Evolutionary conservation across 2,797 vertebrate genomes (phyloP).

Genomic region (Peromyscus aztecus): DNA sequence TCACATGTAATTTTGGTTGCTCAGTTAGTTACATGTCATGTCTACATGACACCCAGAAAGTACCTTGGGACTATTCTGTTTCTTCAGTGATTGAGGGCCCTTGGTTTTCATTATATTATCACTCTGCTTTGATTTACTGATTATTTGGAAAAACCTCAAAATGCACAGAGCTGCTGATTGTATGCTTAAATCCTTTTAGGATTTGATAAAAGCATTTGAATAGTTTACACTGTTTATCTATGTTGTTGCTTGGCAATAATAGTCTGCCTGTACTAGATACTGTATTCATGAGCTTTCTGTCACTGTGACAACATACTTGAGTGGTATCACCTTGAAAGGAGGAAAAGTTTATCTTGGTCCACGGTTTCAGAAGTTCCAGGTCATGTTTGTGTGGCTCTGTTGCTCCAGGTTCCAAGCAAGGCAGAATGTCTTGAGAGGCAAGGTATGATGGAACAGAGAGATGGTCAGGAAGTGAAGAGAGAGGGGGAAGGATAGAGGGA

Average conservation of each 20-base stretch:
- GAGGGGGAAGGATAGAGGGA: no score
- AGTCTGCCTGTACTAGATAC: neutral
- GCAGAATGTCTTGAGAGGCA: neutral
- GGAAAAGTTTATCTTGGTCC: neutral
- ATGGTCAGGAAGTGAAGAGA: neutral
- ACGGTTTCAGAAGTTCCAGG: neutral
- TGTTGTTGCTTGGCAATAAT: slow-evolving; percentile 49
- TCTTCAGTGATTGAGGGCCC: rapidly evolving
- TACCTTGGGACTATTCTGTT: rapidly evolving
- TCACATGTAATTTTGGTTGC: neutral
- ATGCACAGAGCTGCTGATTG: neutral
- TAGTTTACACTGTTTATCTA: neutral
- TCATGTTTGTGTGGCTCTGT: no score
- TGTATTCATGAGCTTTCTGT: neutral
- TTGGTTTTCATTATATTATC: slow-evolving; percentile 22
- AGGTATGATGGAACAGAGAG: neutral
- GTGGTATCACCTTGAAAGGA: neutral
- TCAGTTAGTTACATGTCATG: neutral
- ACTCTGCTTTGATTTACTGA: slow-evolving; percentile 44
- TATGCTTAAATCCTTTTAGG: neutral
- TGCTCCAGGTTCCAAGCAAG: neutral
- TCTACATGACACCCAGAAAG: neutral
- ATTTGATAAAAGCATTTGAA: slow-evolving; percentile 28
- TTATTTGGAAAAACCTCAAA: slow-evolving; percentile 34
- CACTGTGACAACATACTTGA: neutral